Evolutionary conservation across 2,888 invertebrate genomes (phyloP).

Genomic region (Holacanthella duospinosa): DNA sequence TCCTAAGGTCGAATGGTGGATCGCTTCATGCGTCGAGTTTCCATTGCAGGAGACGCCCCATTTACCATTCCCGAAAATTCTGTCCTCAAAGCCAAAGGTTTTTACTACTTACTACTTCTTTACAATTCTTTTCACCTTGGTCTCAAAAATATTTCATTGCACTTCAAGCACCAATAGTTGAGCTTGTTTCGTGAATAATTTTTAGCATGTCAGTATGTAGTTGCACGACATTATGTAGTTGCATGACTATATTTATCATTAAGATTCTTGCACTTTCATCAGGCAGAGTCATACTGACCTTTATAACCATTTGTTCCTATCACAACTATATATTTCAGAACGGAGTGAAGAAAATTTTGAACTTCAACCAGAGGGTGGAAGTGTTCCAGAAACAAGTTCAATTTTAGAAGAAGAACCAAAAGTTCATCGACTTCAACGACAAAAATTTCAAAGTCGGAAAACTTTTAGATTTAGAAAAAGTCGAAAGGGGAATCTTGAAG

Average conservation of each 20-base stretch:
- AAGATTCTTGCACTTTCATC: not conserved
- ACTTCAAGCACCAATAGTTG: not conserved
- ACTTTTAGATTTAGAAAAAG: conserved; percentile 79
- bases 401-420: conserved; percentile 24
- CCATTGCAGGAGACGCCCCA: conserved; percentile 38
- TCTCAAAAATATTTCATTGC: not conserved
- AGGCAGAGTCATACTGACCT: not conserved
- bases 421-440: conserved; percentile 65
- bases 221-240: too few relatives aligned
- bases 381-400: conserved; percentile 2
- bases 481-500: conserved; percentile 59
- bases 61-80: conserved; percentile 38
- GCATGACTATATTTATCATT: not conserved
- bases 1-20: conserved; percentile 37
- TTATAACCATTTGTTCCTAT: not conserved
- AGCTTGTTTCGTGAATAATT: not conserved
- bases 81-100: conserved; percentile 38
- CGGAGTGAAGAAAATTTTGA: conserved; percentile 28
- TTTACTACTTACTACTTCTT: conserved; percentile 10
- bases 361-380: conserved; percentile 23
- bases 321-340: conserved; percentile 9
- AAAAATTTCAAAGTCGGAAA: conserved; percentile 87
- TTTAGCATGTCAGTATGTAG: not conserved
- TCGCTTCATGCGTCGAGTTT: conserved; percentile 37
- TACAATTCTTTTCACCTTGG: too few relatives aligned